Conservation (phyloP, 2,888 invertebrate species). For the Spodoptera picta region DNA sequence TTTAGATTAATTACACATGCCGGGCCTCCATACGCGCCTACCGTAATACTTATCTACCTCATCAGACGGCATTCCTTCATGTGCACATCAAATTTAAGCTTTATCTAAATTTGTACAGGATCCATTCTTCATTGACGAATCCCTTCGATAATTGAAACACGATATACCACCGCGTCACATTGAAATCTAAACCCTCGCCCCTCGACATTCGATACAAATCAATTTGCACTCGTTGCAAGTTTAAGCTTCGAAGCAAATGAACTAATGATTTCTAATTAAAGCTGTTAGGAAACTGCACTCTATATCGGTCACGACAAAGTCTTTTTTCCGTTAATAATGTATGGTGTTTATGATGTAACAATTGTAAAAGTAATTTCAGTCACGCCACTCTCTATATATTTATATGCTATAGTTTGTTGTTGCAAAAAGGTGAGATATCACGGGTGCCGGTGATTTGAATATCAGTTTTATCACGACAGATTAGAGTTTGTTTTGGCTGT, state of each 20-base stretch:
- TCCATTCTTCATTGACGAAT: constrained; percentile 72
- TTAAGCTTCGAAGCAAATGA: constrained; percentile 69
- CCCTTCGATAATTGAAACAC: constrained; percentile 78
- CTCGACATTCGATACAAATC: constrained; percentile 68
- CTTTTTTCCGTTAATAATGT: constrained; percentile 63
- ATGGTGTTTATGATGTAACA: constrained; percentile 71
- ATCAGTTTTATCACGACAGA: constrained; percentile 59
- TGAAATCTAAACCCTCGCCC: constrained; percentile 73
- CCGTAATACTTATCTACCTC: constrained; percentile 73
- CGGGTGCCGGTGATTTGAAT: constrained; percentile 55
- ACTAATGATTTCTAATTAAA: constrained; percentile 76
- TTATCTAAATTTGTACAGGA: constrained; percentile 69
- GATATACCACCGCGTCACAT: constrained; percentile 69
- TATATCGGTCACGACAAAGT: constrained; percentile 67
- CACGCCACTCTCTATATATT: constrained; percentile 81
- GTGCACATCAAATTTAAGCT: constrained; percentile 67
- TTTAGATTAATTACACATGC: constrained; percentile 82
- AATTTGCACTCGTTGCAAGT: constrained; percentile 62
- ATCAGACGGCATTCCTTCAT: constrained; percentile 77
- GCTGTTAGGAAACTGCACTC: constrained; percentile 70
- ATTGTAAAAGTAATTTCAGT: constrained; percentile 75
- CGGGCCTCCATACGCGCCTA: constrained; percentile 69
- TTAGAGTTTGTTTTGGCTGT: constrained; percentile 62
- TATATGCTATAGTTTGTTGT: constrained; percentile 67
- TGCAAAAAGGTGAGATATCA: constrained; percentile 62